A percentile compares a stretch with the other conserved stretches of the same genome.
Evolutionary conservation across 1,140 invertebrate genomes (phyloP).

Genomic region (Cherax quadricarinatus): DNA sequence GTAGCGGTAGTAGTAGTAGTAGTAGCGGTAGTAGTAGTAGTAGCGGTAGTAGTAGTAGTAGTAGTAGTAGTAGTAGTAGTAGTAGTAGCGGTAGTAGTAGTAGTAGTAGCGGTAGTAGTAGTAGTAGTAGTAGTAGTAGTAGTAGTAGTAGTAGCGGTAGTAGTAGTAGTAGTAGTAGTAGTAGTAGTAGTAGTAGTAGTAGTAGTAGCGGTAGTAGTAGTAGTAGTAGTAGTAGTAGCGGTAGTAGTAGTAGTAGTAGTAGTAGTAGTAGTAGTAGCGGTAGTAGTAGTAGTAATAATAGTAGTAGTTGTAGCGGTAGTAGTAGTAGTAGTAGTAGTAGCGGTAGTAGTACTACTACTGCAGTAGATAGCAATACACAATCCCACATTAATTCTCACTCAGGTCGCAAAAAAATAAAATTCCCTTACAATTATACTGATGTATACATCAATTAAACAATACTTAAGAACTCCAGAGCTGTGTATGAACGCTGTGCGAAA

Average conservation of each 20-base stretch:
- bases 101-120: slow-evolving; percentile 21
- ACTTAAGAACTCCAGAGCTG: no score
- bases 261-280: not conserved
- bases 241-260: slow-evolving; percentile 4
- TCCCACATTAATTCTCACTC: no score
- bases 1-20: no score
- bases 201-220: no score
- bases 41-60: slow-evolving; percentile 11
- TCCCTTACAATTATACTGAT: no score
- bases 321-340: not conserved
- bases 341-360: not conserved
- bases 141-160: no score
- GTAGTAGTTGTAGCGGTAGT: not conserved
- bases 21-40: not conserved
- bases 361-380: no score
- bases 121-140: slow-evolving; percentile 34
- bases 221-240: not conserved
- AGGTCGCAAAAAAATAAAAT: no score
- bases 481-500: no score
- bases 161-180: no score
- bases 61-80: slow-evolving; percentile 26
- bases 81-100: slow-evolving; percentile 16
- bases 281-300: not conserved
- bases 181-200: no score
- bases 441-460: no score